A percentile compares a stretch with the other conserved stretches of the same genome.
Evolutionary conservation across 2,113 vertebrate genomes (phyloP).

Genomic region (Urocitellus parryii): DNA sequence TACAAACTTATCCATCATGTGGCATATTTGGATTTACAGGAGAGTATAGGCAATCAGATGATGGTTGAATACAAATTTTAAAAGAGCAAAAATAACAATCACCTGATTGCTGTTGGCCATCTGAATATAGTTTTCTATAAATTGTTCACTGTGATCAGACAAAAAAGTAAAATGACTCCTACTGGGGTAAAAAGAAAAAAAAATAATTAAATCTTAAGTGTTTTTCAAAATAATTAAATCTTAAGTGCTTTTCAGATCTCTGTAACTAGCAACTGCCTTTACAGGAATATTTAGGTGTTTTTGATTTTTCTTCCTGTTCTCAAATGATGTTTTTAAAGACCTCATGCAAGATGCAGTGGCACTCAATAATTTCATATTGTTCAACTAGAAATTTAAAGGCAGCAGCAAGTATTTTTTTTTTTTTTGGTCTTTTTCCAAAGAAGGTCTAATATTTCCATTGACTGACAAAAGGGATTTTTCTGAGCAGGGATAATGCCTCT

Average conservation of each 20-base stretch:
- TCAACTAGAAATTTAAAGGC: constrained; percentile 73
- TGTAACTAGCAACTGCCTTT: constrained; percentile 35
- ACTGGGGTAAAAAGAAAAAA: constrained; percentile 41
- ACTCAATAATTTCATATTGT: constrained; percentile 76
- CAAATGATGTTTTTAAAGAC: constrained; percentile 59
- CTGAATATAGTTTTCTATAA: constrained; percentile 69
- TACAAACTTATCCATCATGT: constrained; percentile 46
- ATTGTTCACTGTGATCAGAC: constrained; percentile 48
- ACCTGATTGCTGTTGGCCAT: constrained; percentile 55
- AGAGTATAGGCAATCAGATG: constrained; percentile 27
- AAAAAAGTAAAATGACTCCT: constrained; percentile 29
- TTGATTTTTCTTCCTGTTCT: not conserved
- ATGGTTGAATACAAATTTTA: constrained; percentile 32
- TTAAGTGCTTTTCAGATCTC: constrained; percentile 52
- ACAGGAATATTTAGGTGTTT: constrained; percentile 34
- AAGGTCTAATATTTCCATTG: constrained; percentile 78
- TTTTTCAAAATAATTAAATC: not conserved
- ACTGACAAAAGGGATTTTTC: constrained; percentile 79
- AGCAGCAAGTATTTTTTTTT: constrained; percentile 80
- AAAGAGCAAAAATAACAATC: constrained; percentile 61
- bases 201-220: not conserved
- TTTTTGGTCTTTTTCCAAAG: constrained; percentile 81
- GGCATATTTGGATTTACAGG: constrained; percentile 41
- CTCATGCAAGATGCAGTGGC: constrained; percentile 52
- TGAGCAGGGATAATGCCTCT: constrained; percentile 77